These are phyloP conservation scores for Sylvia borin DNA, from an alignment of 2,797 vertebrate genomes.

Conservation along the genomic window DNA sequence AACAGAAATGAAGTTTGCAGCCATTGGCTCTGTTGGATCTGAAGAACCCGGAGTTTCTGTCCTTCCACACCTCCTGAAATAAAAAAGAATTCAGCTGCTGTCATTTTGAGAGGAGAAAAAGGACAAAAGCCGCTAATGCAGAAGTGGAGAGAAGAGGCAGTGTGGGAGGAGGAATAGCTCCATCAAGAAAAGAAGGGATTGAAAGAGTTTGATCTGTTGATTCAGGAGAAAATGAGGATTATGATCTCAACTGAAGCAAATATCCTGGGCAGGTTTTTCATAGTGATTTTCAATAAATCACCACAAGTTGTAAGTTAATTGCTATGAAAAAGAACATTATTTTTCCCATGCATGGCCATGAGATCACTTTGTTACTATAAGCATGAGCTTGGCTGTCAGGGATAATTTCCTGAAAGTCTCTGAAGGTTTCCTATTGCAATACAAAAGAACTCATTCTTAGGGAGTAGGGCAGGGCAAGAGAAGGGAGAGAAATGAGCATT, in stretches of 20 bases:
- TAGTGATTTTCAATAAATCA: conserved; percentile 37
- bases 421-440: conserved; percentile 58
- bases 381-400: conserved; percentile 20
- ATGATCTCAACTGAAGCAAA: not conserved
- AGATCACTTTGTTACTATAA: conserved; percentile 47
- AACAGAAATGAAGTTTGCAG: not conserved
- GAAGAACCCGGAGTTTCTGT: not conserved
- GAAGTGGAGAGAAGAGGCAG: not conserved
- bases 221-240: not conserved
- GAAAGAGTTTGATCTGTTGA: not conserved
- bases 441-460: conserved; percentile 34
- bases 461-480: not conserved
- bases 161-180: not conserved
- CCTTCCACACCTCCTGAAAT: not conserved
- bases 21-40: not conserved
- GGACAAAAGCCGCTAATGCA: not conserved
- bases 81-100: not conserved
- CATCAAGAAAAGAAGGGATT: not conserved
- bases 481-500: conserved; percentile 6
- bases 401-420: conserved; percentile 69
- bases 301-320: conserved; percentile 47
- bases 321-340: conserved; percentile 38
- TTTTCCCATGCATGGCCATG: not conserved
- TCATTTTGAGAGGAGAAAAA: not conserved
- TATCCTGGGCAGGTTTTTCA: not conserved